phyloP scores from a whole-genome alignment of 2,888 invertebrate genomes.

The Aproaerema taeniolella region DNA sequence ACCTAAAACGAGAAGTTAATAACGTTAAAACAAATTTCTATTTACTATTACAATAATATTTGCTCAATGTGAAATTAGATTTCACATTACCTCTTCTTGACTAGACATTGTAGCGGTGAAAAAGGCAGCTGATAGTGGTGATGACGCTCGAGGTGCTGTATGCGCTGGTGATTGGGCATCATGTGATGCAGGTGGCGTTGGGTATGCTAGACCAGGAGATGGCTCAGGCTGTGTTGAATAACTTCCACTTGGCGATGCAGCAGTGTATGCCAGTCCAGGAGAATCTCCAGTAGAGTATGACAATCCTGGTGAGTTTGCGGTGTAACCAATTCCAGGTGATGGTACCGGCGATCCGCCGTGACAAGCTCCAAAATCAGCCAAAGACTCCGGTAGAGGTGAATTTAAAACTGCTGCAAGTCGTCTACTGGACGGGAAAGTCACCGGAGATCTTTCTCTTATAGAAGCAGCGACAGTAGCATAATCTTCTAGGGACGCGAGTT shows the following conservation, averaged over 20 bases:
- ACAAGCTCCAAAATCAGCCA: slow-evolving; percentile 90
- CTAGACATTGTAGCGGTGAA: slow-evolving; percentile 91
- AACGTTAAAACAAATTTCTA: not conserved
- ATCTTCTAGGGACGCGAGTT: slow-evolving; percentile 79
- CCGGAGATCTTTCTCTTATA: slow-evolving; percentile 76
- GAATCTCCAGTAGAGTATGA: slow-evolving; percentile 85
- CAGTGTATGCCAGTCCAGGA: slow-evolving; percentile 57
- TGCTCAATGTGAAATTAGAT: too few relatives aligned
- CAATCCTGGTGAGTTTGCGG: slow-evolving; percentile 79
- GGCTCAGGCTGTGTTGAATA: slow-evolving; percentile 62
- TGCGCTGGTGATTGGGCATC: slow-evolving; percentile 84
- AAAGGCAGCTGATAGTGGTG: slow-evolving; percentile 89
- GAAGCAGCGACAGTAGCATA: slow-evolving; percentile 78
- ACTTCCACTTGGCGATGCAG: slow-evolving; percentile 58
- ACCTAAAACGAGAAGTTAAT: slow-evolving; percentile 70
- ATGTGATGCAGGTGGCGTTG: slow-evolving; percentile 92
- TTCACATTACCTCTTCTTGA: slow-evolving; percentile 81
- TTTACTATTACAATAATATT: not conserved
- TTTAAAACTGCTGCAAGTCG: slow-evolving; percentile 87
- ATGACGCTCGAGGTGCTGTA: slow-evolving; percentile 84
- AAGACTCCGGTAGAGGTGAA: slow-evolving; percentile 86
- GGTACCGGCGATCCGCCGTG: slow-evolving; percentile 76
- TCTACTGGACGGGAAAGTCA: slow-evolving; percentile 81
- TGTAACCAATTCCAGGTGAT: slow-evolving; percentile 72
- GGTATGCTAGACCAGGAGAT: slow-evolving; percentile 88